A percentile compares a stretch with the other conserved stretches of the same genome.
Conservation (phyloP, 1,140 invertebrate genomes). For the Macrosteles quadrilineatus region DNA sequence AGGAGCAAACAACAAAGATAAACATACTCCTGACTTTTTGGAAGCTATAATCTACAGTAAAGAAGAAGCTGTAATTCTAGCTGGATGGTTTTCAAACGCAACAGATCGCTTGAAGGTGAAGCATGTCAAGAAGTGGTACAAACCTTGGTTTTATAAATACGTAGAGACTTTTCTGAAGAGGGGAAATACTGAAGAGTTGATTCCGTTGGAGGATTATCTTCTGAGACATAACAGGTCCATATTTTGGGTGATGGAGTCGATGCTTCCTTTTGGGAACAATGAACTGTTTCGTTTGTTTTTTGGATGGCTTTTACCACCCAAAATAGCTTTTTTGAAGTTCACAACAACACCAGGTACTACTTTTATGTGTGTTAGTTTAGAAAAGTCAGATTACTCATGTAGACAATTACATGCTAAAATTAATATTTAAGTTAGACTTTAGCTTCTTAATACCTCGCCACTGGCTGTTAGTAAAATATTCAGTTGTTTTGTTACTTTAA, state of each 20-base stretch:
- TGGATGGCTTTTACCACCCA: slow-evolving; percentile 55
- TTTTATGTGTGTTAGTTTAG: neutral
- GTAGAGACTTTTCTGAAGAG: slow-evolving; percentile 55
- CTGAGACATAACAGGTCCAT: slow-evolving; percentile 58
- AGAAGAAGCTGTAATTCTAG: slow-evolving; percentile 58
- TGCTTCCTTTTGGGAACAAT: slow-evolving; percentile 57
- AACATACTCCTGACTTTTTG: slow-evolving; percentile 53
- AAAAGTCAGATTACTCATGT: no score
- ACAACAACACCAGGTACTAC: slow-evolving; percentile 55
- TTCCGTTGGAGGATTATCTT: slow-evolving; percentile 58
- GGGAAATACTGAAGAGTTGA: slow-evolving; percentile 54
- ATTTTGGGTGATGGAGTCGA: slow-evolving; percentile 60
- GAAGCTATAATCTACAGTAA: slow-evolving; percentile 57
- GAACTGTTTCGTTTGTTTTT: slow-evolving; percentile 49
- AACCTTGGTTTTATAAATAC: slow-evolving; percentile 68
- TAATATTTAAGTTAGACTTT: no score
- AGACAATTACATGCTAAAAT: no score
- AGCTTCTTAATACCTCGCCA: no score
- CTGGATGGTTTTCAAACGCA: slow-evolving; percentile 54
- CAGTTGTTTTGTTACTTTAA: no score
- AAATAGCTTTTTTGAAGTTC: slow-evolving; percentile 56
- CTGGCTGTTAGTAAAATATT: no score
- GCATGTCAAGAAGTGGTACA: slow-evolving; percentile 55
- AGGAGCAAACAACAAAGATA: slow-evolving; percentile 50
- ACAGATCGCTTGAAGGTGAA: slow-evolving; percentile 50